Percentiles rank a stretch among this genome's conserved stretches.
These are phyloP conservation scores for Rhynchotus rufescens DNA, from an alignment of 2,797 vertebrate species.

Conservation along the genomic window DNA sequence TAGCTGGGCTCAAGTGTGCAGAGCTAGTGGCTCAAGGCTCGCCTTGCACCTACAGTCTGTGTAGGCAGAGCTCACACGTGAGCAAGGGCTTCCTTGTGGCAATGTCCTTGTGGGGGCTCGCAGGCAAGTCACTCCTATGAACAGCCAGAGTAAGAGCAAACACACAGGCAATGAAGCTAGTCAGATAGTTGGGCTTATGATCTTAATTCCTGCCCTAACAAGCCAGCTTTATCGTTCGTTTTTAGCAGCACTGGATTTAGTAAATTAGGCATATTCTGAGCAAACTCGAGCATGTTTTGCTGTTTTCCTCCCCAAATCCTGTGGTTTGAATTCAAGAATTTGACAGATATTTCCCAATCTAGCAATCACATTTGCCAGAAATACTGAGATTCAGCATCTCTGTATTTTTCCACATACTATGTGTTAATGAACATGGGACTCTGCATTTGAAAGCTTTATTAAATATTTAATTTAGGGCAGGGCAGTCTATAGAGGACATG, in stretches of 20 bases:
- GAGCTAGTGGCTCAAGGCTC: not conserved
- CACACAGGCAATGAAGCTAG: not conserved
- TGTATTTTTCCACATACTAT: not conserved
- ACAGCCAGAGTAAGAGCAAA: not conserved
- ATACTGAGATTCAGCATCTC: not conserved
- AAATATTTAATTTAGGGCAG: not conserved
- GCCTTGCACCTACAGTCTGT: not conserved
- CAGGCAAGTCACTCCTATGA: not conserved
- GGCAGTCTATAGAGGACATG: not conserved
- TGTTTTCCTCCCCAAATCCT: not conserved
- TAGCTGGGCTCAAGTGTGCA: not conserved
- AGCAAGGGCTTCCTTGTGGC: not conserved
- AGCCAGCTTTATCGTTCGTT: not conserved
- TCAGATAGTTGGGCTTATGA: not conserved
- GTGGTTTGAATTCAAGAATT: not conserved
- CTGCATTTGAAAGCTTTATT: not conserved
- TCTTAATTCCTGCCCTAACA: constrained; percentile 15
- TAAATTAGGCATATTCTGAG: not conserved
- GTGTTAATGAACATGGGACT: not conserved
- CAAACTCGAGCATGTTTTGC: not conserved
- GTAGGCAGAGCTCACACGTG: not conserved
- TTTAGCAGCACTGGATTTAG: not conserved
- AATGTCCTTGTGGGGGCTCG: not conserved
- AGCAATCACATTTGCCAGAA: not conserved
- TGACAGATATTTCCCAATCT: not conserved